Evolutionary conservation across 2,113 vertebrate genomes (phyloP).

Genomic region (Sylvilagus bachmani): DNA sequence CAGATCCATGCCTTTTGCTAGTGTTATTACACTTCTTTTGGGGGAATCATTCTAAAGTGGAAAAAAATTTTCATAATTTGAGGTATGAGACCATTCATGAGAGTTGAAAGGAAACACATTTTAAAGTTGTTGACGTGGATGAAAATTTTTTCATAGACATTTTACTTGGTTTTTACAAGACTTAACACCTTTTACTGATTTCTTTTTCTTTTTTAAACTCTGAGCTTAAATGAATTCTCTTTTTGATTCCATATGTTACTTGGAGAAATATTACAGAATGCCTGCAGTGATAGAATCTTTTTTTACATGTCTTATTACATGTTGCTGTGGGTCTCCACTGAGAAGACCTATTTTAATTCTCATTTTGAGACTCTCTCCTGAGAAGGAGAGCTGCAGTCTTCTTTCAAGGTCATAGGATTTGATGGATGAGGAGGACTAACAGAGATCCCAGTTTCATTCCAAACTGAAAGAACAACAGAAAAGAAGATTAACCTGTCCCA

Average conservation of each 20-base stretch:
- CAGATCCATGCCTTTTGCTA: not conserved
- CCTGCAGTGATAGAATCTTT: slow-evolving; percentile 65
- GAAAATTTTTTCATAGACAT: slow-evolving; percentile 9
- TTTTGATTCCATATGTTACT: slow-evolving; percentile 63
- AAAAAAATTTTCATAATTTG: not conserved
- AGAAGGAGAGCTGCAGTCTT: slow-evolving; percentile 55
- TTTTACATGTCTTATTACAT: slow-evolving; percentile 70
- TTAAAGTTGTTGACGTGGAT: not conserved
- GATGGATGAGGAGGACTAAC: slow-evolving; percentile 74
- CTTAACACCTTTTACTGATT: slow-evolving; percentile 39
- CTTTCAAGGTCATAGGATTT: slow-evolving; percentile 79
- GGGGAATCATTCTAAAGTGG: not conserved
- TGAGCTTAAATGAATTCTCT: slow-evolving; percentile 65
- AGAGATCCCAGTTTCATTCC: slow-evolving; percentile 73
- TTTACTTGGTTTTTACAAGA: slow-evolving; percentile 46
- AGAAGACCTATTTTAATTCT: slow-evolving; percentile 76
- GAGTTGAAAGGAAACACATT: not conserved
- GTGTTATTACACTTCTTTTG: not conserved
- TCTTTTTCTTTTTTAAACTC: not conserved
- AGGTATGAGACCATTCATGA: not conserved
- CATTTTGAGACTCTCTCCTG: slow-evolving; percentile 77
- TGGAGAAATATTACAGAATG: slow-evolving; percentile 66
- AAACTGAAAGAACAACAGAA: slow-evolving; percentile 72
- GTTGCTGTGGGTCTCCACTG: slow-evolving; percentile 71
- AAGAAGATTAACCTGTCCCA: slow-evolving; percentile 79